Evolutionary conservation across 1,140 invertebrate species (phyloP), one percentile per base, ranked within the genome.

Genomic region (Drosophila sturtevanti): DNA sequence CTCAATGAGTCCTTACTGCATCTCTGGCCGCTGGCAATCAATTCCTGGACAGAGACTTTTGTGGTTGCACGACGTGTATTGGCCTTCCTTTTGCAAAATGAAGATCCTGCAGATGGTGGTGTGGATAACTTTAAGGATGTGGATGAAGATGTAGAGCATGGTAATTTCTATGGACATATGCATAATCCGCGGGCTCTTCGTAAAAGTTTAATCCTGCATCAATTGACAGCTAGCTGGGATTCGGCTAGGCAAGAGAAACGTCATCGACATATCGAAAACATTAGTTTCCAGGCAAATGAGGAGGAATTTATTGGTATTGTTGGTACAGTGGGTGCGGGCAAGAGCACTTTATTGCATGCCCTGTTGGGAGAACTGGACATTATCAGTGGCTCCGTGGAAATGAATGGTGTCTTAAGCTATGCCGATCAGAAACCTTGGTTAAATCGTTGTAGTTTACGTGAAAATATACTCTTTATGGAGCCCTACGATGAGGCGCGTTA

Each of bases 401-500:
- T 96, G 0, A 91, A 93, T 59, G 97, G 97, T n/a, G 94, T 92
- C 37, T 91, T 98, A 1, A 95, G 96, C 4, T 98, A 97, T 90
- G 94, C 95, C 1, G 94, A 96, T 16, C 96, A 97, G 91, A 95
- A 96, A 72, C 94, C 95, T 1, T 97, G 96, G 96, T 89, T 96
- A 0, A 93, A 94, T 14, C 92, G 93, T 3, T 93, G 92, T 12
- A 92, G 92, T 5, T 93, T 95, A 0, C 92, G 95, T 12, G 96
- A 98, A 68, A 98, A 98, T 90, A 97, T 98, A 60, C 86, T 97
- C 0, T 97, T 98, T 85, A 97, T 96, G 4, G 93, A 94, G 69
- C 91, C 93, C 6, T 94, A 93, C 82, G 93, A 95, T 72, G 92
- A 93, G 79, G 91, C 94, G 63, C 93, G 93, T 21, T 95, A 95